These are phyloP conservation scores for Trichechus manatus DNA, from an alignment of 2,113 vertebrate species.

Conservation along the genomic window DNA sequence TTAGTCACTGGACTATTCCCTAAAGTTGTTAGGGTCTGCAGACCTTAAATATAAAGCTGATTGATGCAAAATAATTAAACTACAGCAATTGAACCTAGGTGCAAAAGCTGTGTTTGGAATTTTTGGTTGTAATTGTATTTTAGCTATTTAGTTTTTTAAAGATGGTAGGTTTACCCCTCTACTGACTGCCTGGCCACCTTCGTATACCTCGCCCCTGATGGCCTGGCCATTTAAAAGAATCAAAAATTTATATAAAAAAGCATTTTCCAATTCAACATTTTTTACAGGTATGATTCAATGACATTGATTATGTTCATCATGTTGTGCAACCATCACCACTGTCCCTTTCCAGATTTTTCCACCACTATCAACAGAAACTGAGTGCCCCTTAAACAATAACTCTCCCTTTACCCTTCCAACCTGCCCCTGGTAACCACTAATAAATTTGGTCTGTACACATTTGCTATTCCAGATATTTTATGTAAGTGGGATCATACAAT, in stretches of 20 bases:
- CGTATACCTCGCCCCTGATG: not conserved
- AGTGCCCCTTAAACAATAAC: no score
- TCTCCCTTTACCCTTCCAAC: no score
- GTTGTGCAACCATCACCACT: not conserved
- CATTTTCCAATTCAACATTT: not conserved
- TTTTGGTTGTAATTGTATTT: constrained; percentile 9
- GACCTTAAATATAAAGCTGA: constrained; percentile 42
- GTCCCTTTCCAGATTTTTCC: not conserved
- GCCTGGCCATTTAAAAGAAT: not conserved
- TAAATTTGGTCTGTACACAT: not conserved
- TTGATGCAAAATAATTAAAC: constrained; percentile 33
- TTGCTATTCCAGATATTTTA: not conserved
- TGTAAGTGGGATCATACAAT: not conserved
- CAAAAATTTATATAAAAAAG: not conserved
- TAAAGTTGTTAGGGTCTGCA: constrained; percentile 49
- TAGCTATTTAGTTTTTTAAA: constrained; percentile 17
- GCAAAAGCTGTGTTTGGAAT: constrained; percentile 42
- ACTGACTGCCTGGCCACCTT: not conserved
- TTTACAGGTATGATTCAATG: not conserved
- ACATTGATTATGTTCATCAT: not conserved
- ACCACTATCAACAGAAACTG: not conserved
- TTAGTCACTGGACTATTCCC: constrained; percentile 35
- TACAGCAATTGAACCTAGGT: constrained; percentile 37
- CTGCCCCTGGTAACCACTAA: no score
- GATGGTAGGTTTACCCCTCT: not conserved